phyloP scores from a whole-genome alignment of 2,888 invertebrate species.

The Phengaris arion region DNA sequence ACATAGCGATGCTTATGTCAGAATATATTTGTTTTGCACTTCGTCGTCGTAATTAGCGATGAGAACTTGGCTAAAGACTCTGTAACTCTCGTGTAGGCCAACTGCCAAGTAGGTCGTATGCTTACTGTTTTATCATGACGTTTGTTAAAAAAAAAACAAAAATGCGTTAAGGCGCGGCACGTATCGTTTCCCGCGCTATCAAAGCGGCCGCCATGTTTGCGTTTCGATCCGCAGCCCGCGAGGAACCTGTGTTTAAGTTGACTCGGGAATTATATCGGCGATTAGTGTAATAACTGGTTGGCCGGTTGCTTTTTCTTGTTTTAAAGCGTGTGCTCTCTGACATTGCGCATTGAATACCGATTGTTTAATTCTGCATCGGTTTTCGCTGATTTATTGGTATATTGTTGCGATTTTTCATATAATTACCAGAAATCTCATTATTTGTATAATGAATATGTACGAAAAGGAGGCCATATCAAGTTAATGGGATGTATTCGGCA shows the following conservation, averaged over 20 bases:
- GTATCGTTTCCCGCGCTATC: slow-evolving; percentile 63
- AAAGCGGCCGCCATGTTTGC: slow-evolving; percentile 80
- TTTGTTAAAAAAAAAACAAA: not conserved
- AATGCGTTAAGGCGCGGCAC: slow-evolving; percentile 42
- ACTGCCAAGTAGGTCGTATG: too few relatives aligned
- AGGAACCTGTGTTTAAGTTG: slow-evolving; percentile 80
- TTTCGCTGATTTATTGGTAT: slow-evolving; percentile 57
- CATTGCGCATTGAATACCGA: slow-evolving; percentile 61
- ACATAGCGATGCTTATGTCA: too few relatives aligned
- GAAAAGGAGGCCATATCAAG: not conserved
- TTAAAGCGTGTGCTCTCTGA: slow-evolving; percentile 58
- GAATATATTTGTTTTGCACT: too few relatives aligned
- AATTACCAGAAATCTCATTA: slow-evolving; percentile 40
- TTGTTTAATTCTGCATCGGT: slow-evolving; percentile 51
- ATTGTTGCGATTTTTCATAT: slow-evolving; percentile 44
- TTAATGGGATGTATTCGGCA: not conserved
- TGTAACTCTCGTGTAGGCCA: too few relatives aligned
- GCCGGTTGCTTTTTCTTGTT: slow-evolving; percentile 70
- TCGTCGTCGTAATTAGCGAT: too few relatives aligned
- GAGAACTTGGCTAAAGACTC: too few relatives aligned
- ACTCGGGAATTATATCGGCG: slow-evolving; percentile 79
- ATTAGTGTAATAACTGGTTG: slow-evolving; percentile 80
- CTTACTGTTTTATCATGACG: not conserved
- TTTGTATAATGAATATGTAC: slow-evolving; percentile 23
- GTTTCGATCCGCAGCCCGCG: slow-evolving; percentile 77